phyloP scores from a whole-genome alignment of 2,113 vertebrate genomes.

The Numenius arquata region DNA sequence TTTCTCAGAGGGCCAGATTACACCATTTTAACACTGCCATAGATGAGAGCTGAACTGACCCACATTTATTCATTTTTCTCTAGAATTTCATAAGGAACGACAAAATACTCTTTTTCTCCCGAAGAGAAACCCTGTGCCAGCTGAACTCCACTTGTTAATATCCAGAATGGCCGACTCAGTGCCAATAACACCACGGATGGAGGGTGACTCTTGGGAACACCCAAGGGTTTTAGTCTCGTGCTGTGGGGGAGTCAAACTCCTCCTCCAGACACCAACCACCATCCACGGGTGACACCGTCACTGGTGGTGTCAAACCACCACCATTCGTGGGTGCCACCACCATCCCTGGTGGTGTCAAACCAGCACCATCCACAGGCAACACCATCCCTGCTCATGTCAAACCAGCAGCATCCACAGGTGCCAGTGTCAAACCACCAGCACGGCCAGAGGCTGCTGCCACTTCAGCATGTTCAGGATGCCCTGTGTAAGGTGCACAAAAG shows the following conservation, averaged over 20 bases:
- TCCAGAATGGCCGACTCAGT: background rate
- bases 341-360: background rate
- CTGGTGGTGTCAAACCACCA: background rate
- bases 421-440: fast-evolving
- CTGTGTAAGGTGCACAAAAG: background rate
- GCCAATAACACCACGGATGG: background rate
- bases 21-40: fast-evolving
- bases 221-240: background rate
- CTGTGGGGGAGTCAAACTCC: background rate
- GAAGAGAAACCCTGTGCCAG: background rate
- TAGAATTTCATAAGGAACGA: background rate
- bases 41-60: background rate
- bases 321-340: background rate
- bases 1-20: background rate
- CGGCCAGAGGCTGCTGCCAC: background rate
- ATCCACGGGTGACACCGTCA: background rate
- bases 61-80: background rate
- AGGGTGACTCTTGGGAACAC: background rate
- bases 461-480: background rate
- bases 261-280: background rate
- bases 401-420: background rate
- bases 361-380: background rate
- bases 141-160: background rate
- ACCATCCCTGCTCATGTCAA: background rate
- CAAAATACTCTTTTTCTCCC: background rate